These are phyloP conservation scores for Tupaia chinensis DNA, from an alignment of 2,113 vertebrate species.

Conservation along the genomic window DNA sequence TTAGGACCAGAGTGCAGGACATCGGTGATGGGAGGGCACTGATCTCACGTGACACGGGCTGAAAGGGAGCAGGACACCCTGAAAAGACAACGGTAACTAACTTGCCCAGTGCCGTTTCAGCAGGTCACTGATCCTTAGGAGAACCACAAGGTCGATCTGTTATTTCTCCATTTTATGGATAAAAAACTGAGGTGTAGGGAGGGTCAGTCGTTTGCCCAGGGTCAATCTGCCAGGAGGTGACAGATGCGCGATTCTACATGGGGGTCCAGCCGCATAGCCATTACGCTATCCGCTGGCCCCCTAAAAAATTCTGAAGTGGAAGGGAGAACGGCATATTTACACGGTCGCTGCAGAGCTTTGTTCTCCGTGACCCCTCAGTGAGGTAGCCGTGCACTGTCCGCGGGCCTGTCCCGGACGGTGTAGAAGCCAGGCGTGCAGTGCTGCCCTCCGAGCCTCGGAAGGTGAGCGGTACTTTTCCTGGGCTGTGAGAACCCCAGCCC, in stretches of 20 bases:
- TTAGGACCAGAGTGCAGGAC: neutral
- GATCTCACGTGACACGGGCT: neutral
- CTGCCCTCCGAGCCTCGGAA: neutral
- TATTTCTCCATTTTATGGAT: neutral
- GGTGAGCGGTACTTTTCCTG: neutral
- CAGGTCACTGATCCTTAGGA: neutral
- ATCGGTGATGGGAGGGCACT: neutral
- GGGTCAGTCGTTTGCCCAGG: neutral
- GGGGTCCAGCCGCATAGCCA: too few species aligned
- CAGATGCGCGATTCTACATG: neutral
- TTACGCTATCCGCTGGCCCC: neutral
- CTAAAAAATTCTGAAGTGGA: neutral
- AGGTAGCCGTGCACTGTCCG: too few species aligned
- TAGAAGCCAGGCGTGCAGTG: neutral
- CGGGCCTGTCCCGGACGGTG: neutral
- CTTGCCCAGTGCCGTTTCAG: neutral
- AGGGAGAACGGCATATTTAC: neutral
- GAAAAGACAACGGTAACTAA: neutral
- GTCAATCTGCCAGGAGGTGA: neutral
- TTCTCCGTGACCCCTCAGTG: too few species aligned
- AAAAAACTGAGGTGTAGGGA: neutral
- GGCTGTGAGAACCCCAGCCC: neutral
- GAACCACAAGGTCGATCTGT: neutral
- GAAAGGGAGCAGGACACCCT: neutral
- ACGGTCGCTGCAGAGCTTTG: too few species aligned